phyloP scores from a whole-genome alignment of 2,888 invertebrate species.

The Eucriotettix oculatus region DNA sequence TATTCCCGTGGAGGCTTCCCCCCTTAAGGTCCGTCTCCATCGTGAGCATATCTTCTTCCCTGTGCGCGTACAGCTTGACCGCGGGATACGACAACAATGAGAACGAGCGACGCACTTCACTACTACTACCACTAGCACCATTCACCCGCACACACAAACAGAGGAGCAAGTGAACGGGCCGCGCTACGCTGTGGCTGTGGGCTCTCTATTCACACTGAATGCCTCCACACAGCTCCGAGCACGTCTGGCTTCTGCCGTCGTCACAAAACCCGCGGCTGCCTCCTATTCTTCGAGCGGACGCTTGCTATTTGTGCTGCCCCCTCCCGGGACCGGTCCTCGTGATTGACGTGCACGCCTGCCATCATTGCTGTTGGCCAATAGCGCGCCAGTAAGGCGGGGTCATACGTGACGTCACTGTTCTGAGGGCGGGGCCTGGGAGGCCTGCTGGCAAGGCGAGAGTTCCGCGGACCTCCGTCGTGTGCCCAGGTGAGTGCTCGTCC shows the following conservation, averaged over 20 bases:
- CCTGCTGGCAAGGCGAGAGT: constrained; percentile 7
- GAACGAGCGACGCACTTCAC: not conserved
- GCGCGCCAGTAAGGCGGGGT: not conserved
- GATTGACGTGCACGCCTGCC: constrained; percentile 20
- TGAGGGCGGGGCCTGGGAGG: constrained; percentile 4
- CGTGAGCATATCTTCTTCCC: constrained; percentile 75
- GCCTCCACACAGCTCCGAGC: constrained; percentile 11
- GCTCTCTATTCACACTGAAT: constrained; percentile 4
- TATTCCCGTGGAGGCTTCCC: constrained; percentile 69
- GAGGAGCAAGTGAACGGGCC: no score
- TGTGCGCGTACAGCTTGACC: constrained; percentile 70
- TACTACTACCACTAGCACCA: not conserved
- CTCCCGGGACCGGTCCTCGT: constrained; percentile 8
- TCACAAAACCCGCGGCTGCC: constrained; percentile 8
- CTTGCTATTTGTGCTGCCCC: constrained; percentile 6
- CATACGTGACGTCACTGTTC: not conserved
- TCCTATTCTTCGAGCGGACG: constrained; percentile 13
- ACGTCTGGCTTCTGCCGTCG: constrained; percentile 10
- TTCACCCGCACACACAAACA: not conserved
- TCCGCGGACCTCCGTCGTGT: constrained; percentile 21
- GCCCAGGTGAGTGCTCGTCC: not conserved
- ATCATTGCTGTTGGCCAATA: constrained; percentile 18
- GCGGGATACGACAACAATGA: constrained; percentile 9
- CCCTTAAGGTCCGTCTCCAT: constrained; percentile 86
- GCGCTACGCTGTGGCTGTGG: not conserved